Percentiles rank a stretch among this genome's conserved stretches.
These are phyloP conservation scores for Musca domestica DNA, from an alignment of 1,140 invertebrate genomes.

Conservation along the genomic window DNA sequence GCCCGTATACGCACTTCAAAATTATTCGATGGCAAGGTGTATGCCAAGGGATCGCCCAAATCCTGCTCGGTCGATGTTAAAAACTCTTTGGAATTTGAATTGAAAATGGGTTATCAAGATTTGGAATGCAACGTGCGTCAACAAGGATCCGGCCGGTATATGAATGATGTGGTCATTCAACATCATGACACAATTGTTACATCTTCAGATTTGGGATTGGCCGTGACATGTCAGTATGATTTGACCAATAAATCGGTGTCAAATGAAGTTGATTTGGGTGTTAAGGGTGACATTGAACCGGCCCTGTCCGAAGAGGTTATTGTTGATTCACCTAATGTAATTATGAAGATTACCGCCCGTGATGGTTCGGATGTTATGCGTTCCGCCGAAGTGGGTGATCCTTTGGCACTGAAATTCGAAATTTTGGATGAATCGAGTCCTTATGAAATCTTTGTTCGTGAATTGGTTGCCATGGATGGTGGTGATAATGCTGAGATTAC, in stretches of 20 bases:
- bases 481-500: constrained; percentile 89
- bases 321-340: constrained; percentile 89
- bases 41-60: constrained; percentile 88
- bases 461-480: constrained; percentile 91
- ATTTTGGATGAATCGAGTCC: constrained; percentile 88
- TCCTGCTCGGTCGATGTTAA: constrained; percentile 86
- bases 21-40: constrained; percentile 91
- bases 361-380: constrained; percentile 72
- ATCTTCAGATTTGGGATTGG: constrained; percentile 86
- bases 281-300: constrained; percentile 80
- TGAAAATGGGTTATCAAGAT: constrained; percentile 88
- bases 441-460: constrained; percentile 92
- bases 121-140: constrained; percentile 86
- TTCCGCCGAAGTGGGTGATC: constrained; percentile 81
- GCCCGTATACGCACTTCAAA: constrained; percentile 88
- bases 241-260: constrained; percentile 90
- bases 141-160: constrained; percentile 77
- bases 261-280: constrained; percentile 85
- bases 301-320: constrained; percentile 79
- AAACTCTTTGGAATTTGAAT: constrained; percentile 80
- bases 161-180: constrained; percentile 89
- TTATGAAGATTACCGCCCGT: constrained; percentile 85
- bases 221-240: constrained; percentile 91
- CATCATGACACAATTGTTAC: constrained; percentile 95
- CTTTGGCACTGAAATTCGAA: constrained; percentile 84